Conservation (phyloP, 1,140 invertebrate species). For the Octopus bimaculoides region DNA sequence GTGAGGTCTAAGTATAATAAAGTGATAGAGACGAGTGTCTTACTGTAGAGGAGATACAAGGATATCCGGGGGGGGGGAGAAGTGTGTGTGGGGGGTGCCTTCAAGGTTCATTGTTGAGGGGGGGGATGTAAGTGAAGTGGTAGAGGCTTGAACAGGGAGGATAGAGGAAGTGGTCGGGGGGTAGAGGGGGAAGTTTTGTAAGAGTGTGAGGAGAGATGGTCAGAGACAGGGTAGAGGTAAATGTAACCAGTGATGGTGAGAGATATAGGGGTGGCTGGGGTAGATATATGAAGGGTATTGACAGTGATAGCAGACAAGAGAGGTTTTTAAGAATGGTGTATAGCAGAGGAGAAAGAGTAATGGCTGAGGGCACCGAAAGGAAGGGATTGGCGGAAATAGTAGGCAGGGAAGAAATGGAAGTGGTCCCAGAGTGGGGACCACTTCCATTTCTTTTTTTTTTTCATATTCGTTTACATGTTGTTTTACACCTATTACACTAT, state of each 20-base stretch:
- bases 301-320: not conserved
- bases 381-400: conserved; percentile 8
- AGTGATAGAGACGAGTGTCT: too few relatives aligned
- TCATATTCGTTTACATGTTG: too few relatives aligned
- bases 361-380: conserved; percentile 2
- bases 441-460: too few relatives aligned
- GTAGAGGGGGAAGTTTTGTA: conserved; percentile 21
- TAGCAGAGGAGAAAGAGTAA: not conserved
- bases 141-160: conserved; percentile 38
- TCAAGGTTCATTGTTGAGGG: too few relatives aligned
- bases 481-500: too few relatives aligned
- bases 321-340: not conserved
- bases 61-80: not conserved
- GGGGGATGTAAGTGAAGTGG: conserved; percentile 2
- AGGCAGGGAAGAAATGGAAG: conserved; percentile 25
- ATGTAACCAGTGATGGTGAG: conserved; percentile 23
- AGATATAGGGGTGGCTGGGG: not conserved
- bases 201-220: too few relatives aligned
- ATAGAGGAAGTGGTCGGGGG: conserved; percentile 28
- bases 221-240: too few relatives aligned
- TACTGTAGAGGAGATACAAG: not conserved
- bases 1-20: too few relatives aligned
- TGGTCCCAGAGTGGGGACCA: conserved; percentile 5
- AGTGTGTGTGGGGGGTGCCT: too few relatives aligned
- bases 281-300: not conserved